phyloP scores from a whole-genome alignment of 2,797 vertebrate species.

The Cephalopachus bancanus region DNA sequence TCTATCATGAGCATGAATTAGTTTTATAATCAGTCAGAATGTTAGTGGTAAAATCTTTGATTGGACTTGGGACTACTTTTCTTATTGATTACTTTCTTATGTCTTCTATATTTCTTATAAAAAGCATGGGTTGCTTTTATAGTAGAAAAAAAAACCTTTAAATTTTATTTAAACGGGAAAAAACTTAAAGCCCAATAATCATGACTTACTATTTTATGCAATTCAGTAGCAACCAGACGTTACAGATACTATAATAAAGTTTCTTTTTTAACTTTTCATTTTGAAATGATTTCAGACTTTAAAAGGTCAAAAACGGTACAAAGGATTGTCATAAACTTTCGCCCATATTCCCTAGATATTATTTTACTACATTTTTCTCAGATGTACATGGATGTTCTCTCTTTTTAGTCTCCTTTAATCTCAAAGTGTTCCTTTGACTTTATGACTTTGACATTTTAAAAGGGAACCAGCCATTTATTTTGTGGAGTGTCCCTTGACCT shows the following conservation, averaged over 20 bases:
- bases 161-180: background rate
- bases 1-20: background rate
- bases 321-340: conserved; percentile 1
- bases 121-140: conserved; percentile 5
- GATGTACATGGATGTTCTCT: background rate
- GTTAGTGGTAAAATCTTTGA: background rate
- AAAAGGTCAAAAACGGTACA: background rate
- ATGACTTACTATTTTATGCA: background rate
- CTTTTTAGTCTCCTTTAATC: background rate
- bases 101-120: conserved; percentile 13
- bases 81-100: background rate
- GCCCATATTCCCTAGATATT: background rate
- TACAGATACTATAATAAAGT: background rate
- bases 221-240: background rate
- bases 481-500: background rate
- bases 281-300: conserved; percentile 34
- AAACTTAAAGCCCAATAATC: background rate
- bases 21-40: background rate
- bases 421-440: background rate
- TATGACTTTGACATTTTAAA: background rate
- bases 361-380: conserved; percentile 22
- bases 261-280: background rate
- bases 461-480: background rate
- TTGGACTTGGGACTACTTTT: conserved; percentile 7
- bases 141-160: background rate